Conservation (phyloP, 2,113 vertebrate species). For the Seriola dumerili region DNA sequence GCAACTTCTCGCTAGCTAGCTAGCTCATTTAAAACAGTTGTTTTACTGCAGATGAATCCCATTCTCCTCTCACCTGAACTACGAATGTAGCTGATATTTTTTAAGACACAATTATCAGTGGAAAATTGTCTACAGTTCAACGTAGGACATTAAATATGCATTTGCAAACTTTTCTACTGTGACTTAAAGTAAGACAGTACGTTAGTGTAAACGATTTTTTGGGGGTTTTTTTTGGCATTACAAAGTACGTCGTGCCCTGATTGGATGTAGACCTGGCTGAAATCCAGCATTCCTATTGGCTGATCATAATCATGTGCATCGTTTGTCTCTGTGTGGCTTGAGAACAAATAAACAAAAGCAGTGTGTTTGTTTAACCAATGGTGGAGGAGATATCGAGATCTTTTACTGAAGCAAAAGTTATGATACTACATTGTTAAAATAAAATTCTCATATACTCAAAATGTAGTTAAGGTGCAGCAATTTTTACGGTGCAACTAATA, state of each 20-base stretch:
- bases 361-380: too few relatives aligned
- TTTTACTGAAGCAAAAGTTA: too few relatives aligned
- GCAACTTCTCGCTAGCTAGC: not conserved
- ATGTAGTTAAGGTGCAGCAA: too few relatives aligned
- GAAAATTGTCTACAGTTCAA: too few relatives aligned
- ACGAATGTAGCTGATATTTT: not conserved
- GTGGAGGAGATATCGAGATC: too few relatives aligned
- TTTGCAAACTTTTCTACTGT: not conserved
- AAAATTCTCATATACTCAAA: too few relatives aligned
- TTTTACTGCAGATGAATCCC: not conserved
- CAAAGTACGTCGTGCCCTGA: not conserved
- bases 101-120: not conserved
- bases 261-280: not conserved
- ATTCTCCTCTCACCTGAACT: not conserved
- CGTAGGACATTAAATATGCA: not conserved
- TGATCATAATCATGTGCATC: not conserved
- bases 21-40: not conserved
- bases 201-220: too few relatives aligned
- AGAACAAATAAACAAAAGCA: not conserved
- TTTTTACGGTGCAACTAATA: too few relatives aligned
- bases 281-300: slow-evolving; percentile 20
- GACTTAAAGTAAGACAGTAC: not conserved
- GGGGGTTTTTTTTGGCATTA: not conserved
- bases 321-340: not conserved
- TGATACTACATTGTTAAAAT: too few relatives aligned